Evolutionary conservation across 2,888 invertebrate species (phyloP), one percentile per base, ranked within the genome.

Genomic region (Trissoscelio sp.): DNA sequence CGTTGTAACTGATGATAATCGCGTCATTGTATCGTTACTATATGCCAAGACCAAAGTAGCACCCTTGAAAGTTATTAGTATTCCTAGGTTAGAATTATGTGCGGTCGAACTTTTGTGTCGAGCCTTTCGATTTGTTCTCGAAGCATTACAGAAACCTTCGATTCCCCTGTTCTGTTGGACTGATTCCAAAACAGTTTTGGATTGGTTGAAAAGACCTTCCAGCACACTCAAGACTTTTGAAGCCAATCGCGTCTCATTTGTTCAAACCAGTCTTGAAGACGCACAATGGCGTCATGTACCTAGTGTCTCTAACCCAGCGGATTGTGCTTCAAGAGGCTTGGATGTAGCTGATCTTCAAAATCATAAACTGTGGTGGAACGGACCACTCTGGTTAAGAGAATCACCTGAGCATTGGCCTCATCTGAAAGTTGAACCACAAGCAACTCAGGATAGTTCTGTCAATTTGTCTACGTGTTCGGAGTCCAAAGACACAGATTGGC

Each of bases 41-140:
- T 57, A 44, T 18, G 34, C 58, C 0, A 58, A 48, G 11, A 58
- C 58, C 1, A 70, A 70, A 16, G 48, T 58, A 4, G 24, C 70
- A 0, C 70, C 70, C 1, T 31, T 72, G n/a, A 44, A 60, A 14
- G 44, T 44, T 3, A 16, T 24, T 2, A 46, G 46, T 34, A 55
- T 60, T 12, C 72, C 72, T 3, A 2, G 72, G 0, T 24, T 72
- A 2, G 60, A 72, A 37, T 42, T 72, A 12, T 58, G 48, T 48
- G 72, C 37, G 0, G 20, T 60, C 6, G 31, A 60, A 4, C 28
- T 72, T n/a, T 20, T 72, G 22, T 18, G 51, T 28, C 11, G 16
- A 11, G 20, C 37, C 0, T 16, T 66, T 4, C 7, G 7, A 1
- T 57, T 57, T 16, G 69, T 69, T 12, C 12, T 22, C 9, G 14